phyloP scores from a whole-genome alignment of 2,113 vertebrate genomes.

The Alaudala cheleensis region DNA sequence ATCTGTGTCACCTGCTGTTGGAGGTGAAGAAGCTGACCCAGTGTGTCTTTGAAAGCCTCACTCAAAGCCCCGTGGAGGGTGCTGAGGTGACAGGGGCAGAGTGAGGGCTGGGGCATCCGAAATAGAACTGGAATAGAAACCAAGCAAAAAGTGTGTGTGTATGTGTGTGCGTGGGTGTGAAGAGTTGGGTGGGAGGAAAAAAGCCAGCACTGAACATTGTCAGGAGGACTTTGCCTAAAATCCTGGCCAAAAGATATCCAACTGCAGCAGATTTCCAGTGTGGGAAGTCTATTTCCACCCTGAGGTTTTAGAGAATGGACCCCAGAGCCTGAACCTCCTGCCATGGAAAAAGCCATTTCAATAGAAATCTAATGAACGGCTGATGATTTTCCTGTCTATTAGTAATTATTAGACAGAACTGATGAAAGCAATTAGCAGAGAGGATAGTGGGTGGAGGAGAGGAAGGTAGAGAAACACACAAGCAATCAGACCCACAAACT shows the following conservation, averaged over 20 bases:
- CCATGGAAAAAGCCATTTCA: background rate
- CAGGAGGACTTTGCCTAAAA: background rate
- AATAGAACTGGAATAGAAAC: background rate
- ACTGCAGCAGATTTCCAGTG: background rate
- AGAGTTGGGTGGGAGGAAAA: background rate
- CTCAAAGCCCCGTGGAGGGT: background rate
- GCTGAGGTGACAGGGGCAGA: background rate
- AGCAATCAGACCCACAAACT: background rate
- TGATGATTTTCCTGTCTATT: background rate
- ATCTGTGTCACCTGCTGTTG: background rate
- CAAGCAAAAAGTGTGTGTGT: background rate
- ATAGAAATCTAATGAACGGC: background rate
- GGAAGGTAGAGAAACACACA: background rate
- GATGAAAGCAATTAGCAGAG: background rate
- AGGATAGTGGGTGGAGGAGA: background rate
- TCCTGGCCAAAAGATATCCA: background rate
- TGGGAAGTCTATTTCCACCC: background rate
- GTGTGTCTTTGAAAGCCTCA: background rate
- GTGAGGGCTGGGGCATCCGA: background rate
- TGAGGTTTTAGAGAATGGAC: background rate
- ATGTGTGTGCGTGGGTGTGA: background rate
- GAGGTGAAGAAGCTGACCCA: background rate
- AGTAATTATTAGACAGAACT: background rate
- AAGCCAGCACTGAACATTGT: background rate
- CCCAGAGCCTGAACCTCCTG: background rate